Evolutionary conservation across 2,888 invertebrate genomes (phyloP), one percentile per base, ranked within the genome.

Genomic region (Crepidodera aurea): DNA sequence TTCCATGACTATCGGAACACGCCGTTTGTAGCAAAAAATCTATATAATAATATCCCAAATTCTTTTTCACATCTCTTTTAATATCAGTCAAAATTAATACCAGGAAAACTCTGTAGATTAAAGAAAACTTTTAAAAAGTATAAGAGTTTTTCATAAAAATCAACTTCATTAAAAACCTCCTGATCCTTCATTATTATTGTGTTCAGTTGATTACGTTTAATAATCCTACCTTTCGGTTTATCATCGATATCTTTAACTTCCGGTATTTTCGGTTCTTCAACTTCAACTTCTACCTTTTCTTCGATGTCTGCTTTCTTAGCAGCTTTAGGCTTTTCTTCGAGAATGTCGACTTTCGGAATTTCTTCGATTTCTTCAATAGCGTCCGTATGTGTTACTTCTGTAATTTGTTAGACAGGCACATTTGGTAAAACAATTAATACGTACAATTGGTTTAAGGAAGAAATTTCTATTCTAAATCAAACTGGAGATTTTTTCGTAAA

Each of bases 271-370:
- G 61, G 73, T 68, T 77, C 79, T 16, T 62, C 75, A 25, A 77
- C 62, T 22, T 82, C 67, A 7, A 69, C 57, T 56, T 77, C 39
- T n/a, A 66, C 37, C 37, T 69, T 79, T 22, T 69, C 76, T 40
- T 74, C 65, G 51, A 73, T 73, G 2, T 74, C 71, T 4, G 73
- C 64, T 44, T 71, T 60, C 55, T 76, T 53, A 18, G 64, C 65
- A 25, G 56, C 65, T 50, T 70, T 55, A n/a, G 69, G 69, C 67
- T 82, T 84, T 68, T 85, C 83, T 53, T 85, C 75, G 66, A 85
- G 80, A 71, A 81, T 83, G 78, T 86, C 84, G 69, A 82, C 73
- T 65, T 82, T 77, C 51, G 78, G 75, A 25, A 78, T 75, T 53
- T 78, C 75, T 66, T 76, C 78, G 8, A 70, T 71, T 69, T 79